Evolutionary conservation across 2,888 invertebrate genomes (phyloP), one percentile per base, ranked within the genome.

Genomic region (Cerceris rybyensis): DNA sequence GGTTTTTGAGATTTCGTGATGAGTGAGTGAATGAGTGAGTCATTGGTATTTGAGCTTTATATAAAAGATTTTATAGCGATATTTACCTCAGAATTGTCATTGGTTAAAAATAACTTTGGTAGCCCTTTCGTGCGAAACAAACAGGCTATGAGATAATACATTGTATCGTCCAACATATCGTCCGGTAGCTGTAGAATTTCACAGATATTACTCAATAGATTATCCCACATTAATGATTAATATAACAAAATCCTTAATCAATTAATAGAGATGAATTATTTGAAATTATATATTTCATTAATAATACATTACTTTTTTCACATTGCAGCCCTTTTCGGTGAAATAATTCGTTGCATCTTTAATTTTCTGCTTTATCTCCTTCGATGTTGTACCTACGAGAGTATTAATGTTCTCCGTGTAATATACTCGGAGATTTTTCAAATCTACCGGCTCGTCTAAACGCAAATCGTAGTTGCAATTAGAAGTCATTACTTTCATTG

Each of bases 401-500:
- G 93, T 91, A 0, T 94, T 93, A 63, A 95, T 94, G 81, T 95
- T 94, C 64, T 95, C 94, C 94, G 96, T 94, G 89, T 95, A 96
- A 88, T 93, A 94, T n/a, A 95, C 93, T 91, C 94, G 92, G 58
- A 94, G 75, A 59, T 91, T 91, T 5, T 88, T 89, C 7, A 94
- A 49, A 75, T 93, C 92, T 0, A 96, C 94, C 0, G 94, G 93
- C 28, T 93, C 92, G 39, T 94, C 91, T 0, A 96, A 90, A 2
- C 93, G 90, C 59, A 96, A 88, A 49, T 91, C 86, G 13, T 16
- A 0, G 76, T 70, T 5, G 89, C 90, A 61, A 92, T 93, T 6
- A 92, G 94, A 94, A 0, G 94, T 94, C 93, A 97, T 93, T 2
- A 96, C 92, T 86, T 94, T 93, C 84, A 96, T 90, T 75, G 96